Evolutionary conservation across 2,888 invertebrate genomes (phyloP).

Genomic region (Andrena praecox): DNA sequence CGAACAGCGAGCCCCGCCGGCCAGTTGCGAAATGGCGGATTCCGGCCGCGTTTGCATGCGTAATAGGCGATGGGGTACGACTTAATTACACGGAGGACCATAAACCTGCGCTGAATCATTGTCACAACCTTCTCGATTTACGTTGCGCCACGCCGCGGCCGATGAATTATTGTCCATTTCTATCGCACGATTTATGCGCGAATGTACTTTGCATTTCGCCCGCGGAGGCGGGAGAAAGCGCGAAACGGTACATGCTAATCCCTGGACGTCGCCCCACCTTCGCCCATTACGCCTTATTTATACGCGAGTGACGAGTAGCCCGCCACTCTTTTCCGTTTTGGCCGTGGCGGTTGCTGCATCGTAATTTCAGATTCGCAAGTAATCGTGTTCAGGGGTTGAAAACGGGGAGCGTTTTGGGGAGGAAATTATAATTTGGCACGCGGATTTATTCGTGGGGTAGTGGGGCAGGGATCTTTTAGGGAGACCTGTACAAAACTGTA

Average conservation of each 20-base stretch:
- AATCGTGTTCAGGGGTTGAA: neutral
- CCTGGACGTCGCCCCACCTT: slow-evolving; percentile 57
- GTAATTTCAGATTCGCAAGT: slow-evolving; percentile 7
- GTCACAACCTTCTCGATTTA: slow-evolving; percentile 78
- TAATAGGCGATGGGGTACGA: slow-evolving; percentile 67
- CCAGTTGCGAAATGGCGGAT: slow-evolving; percentile 27
- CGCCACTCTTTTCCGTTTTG: slow-evolving; percentile 25
- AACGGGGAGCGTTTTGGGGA: neutral
- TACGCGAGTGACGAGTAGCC: slow-evolving; percentile 50
- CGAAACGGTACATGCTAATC: slow-evolving; percentile 71
- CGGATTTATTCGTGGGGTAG: too few species aligned
- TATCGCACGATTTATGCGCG: slow-evolving; percentile 76
- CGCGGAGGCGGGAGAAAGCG: slow-evolving; percentile 47
- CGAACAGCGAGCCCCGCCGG: slow-evolving; percentile 10
- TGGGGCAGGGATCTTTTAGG: too few species aligned
- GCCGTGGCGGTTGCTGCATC: neutral
- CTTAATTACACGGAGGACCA: slow-evolving; percentile 77
- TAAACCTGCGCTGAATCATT: slow-evolving; percentile 79
- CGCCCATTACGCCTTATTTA: slow-evolving; percentile 73
- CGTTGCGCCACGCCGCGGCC: slow-evolving; percentile 65
- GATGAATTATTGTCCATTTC: slow-evolving; percentile 78
- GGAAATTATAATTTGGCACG: too few species aligned
- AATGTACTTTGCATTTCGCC: slow-evolving; percentile 78
- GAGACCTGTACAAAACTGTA: too few species aligned
- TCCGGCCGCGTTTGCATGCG: slow-evolving; percentile 58